Base-by-base conservation (phyloP, 1,140 invertebrate genomes). In the Drosophila fuyamai region DNA sequence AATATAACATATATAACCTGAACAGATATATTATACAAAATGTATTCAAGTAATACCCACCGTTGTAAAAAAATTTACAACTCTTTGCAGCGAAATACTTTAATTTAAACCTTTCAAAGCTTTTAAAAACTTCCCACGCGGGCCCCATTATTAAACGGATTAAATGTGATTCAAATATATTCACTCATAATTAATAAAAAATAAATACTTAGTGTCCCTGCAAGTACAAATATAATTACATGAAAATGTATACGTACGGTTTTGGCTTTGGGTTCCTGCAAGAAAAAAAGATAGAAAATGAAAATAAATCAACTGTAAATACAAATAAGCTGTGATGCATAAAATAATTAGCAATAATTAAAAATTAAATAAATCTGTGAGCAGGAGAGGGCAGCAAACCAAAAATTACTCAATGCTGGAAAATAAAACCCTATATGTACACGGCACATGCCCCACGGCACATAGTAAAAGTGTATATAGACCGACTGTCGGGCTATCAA, bases 231-330 rank as follows among this genome's bases (percentile, higher is more conserved):
- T 16, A 38, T 36, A 71, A 50, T 70, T 41, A 36, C 44, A 43
- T 68, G 14, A 57, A 70, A 38, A 16, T 47, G 18, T 65, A 82
- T 91, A 92, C 90, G 56, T 92, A 92, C 90, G 78, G 84, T 77
- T 76, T 92, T 92, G 54, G 83, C 70, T 89, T 92, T 92, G 73
- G 90, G 90, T 86, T 92, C 90, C 90, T 92, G 90, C 41, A 75
- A 85, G 74, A 12, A 61, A 63, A 60, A 82, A 70, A 55, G 53
- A 65, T 27, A 70, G 54, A 55, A 41, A 65, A 72, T 57, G 43
- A 56, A 84, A 78, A 63, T 58, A 78, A 78, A 78, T 75, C 59
- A 72, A 66, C 68, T 71, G 38, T 53, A 62, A 57, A 65, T 79
- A 60, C 67, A 70, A 66, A 70, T 53, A 74, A 74, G 50, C 32